phyloP scores from a whole-genome alignment of 2,888 invertebrate genomes.

The Leucoptera coffeella region DNA sequence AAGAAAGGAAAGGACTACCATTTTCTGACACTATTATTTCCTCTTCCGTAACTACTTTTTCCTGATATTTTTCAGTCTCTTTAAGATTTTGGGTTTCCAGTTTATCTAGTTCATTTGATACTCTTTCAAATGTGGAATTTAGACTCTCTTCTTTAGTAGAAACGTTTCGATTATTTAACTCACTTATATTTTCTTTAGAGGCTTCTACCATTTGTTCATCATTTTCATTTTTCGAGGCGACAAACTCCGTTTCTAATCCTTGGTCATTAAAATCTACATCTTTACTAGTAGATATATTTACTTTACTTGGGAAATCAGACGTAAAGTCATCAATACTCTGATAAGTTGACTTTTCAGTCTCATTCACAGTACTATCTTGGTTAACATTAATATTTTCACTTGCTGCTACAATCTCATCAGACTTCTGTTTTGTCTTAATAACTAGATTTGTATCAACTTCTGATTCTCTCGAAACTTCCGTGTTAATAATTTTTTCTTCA shows the following conservation, averaged over 20 bases:
- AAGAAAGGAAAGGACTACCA: constrained; percentile 22
- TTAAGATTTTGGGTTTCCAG: neutral
- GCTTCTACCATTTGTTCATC: neutral
- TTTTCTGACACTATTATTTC: constrained; percentile 20
- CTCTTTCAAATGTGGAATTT: neutral
- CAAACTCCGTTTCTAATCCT: too few species aligned
- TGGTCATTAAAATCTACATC: too few species aligned
- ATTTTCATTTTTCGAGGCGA: neutral
- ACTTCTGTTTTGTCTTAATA: neutral
- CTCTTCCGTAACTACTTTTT: constrained; percentile 9
- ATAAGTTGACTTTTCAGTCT: too few species aligned
- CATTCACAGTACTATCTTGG: too few species aligned
- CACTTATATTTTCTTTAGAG: too few species aligned
- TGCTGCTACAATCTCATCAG: neutral
- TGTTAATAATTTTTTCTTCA: neutral
- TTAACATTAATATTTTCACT: neutral
- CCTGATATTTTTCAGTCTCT: neutral
- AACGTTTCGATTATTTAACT: too few species aligned
- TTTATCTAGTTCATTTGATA: neutral
- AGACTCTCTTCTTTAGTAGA: neutral
- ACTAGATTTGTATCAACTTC: neutral
- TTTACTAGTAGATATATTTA: too few species aligned
- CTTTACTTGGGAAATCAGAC: too few species aligned
- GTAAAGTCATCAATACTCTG: too few species aligned
- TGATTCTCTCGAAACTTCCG: neutral